Conservation (phyloP, 2,113 vertebrate species). For the Equus quagga region DNA sequence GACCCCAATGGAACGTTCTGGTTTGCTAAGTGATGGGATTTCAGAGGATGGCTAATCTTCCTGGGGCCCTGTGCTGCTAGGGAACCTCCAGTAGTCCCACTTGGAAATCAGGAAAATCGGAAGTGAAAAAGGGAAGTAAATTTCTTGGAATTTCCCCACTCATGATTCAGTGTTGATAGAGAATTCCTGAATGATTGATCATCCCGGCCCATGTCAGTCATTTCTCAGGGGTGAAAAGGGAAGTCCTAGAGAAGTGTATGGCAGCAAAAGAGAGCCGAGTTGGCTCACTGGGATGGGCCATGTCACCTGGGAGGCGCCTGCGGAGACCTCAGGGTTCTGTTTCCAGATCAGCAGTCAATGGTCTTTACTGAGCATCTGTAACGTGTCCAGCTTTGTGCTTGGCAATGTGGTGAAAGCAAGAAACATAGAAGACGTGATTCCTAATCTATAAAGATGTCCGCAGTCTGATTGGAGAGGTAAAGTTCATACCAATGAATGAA, state of each 20-base stretch:
- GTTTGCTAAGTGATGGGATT: background rate
- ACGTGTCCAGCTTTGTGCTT: background rate
- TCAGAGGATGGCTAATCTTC: background rate
- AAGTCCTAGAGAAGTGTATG: background rate
- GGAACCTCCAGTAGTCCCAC: background rate
- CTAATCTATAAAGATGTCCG: background rate
- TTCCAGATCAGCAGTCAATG: background rate
- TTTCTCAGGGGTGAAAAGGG: background rate
- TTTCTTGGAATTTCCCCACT: conserved; percentile 8
- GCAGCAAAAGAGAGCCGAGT: background rate
- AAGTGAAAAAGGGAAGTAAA: background rate
- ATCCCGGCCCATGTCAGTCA: background rate
- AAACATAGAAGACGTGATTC: background rate
- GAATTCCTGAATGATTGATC: background rate
- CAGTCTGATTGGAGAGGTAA: background rate
- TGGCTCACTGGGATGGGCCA: background rate
- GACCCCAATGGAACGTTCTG: background rate
- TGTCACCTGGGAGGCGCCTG: rapidly evolving
- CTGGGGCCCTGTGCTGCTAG: background rate
- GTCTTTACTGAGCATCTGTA: background rate
- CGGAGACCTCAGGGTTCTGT: background rate
- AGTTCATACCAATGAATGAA: background rate
- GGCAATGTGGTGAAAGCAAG: background rate
- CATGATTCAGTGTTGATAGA: background rate
- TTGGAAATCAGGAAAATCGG: background rate